Conservation (phyloP, 2,113 vertebrate species). For the Bettongia penicillata region DNA sequence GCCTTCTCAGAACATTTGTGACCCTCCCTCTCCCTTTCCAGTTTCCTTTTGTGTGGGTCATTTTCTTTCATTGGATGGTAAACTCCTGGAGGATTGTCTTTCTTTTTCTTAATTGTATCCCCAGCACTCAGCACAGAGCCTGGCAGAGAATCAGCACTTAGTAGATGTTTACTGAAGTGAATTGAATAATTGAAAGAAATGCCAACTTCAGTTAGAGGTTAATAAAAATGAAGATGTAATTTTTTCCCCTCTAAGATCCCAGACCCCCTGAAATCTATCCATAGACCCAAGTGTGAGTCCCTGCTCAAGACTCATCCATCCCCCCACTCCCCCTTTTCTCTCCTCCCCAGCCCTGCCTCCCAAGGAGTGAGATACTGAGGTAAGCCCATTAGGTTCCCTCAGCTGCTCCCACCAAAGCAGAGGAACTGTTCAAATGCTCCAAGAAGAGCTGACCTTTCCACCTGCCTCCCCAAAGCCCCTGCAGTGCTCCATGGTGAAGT, state of each 20-base stretch:
- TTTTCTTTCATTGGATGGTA: no score
- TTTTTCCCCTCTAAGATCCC: neutral
- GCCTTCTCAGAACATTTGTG: neutral
- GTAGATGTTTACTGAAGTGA: neutral
- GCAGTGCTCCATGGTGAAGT: no score
- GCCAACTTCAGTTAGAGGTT: neutral
- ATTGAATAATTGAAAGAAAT: neutral
- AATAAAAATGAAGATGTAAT: neutral
- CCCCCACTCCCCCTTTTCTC: neutral
- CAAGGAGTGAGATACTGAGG: neutral
- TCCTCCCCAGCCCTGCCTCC: neutral
- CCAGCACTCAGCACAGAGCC: no score
- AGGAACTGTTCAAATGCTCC: no score
- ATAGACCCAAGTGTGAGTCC: neutral
- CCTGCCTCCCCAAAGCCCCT: no score
- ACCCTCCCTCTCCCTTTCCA: neutral
- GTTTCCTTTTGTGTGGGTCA: neutral
- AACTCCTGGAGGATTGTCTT: neutral
- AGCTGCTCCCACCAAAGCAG: no score
- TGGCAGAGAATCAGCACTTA: neutral
- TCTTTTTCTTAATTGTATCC: no score
- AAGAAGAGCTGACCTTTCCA: no score
- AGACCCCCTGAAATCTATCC: neutral
- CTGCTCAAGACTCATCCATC: neutral
- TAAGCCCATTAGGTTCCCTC: neutral